phyloP scores from a whole-genome alignment of 2,113 vertebrate species.

The Crotophaga sulcirostris region DNA sequence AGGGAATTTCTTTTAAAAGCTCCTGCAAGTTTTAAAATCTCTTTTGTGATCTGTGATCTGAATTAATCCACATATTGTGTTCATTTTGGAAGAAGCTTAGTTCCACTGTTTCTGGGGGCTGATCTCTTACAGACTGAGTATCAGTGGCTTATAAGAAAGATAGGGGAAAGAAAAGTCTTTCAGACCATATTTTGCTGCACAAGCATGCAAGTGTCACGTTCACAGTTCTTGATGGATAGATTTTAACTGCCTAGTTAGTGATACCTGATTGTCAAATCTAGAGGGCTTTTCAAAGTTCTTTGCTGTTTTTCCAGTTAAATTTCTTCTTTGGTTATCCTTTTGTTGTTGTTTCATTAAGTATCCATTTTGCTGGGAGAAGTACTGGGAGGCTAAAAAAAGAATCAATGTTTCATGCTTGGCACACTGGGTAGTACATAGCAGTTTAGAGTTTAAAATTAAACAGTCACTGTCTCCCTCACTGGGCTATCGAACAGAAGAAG shows the following conservation, averaged over 20 bases:
- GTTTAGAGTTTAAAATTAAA: background rate
- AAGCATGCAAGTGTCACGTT: accelerated
- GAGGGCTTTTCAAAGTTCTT: background rate
- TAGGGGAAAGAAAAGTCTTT: background rate
- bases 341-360: background rate
- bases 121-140: background rate
- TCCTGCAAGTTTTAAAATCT: background rate
- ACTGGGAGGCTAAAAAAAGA: background rate
- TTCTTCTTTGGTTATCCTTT: background rate
- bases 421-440: background rate
- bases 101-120: background rate
- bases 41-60: background rate
- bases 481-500: background rate
- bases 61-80: background rate
- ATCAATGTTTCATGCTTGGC: background rate
- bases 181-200: background rate
- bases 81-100: background rate
- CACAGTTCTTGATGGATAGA: background rate
- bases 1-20: background rate
- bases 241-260: background rate
- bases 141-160: background rate
- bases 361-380: background rate
- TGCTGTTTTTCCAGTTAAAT: background rate
- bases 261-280: background rate
- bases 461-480: background rate